A percentile compares a stretch with the other conserved stretches of the same genome.
phyloP scores from a whole-genome alignment of 2,797 vertebrate species.

The Phalloptychus januarius region DNA sequence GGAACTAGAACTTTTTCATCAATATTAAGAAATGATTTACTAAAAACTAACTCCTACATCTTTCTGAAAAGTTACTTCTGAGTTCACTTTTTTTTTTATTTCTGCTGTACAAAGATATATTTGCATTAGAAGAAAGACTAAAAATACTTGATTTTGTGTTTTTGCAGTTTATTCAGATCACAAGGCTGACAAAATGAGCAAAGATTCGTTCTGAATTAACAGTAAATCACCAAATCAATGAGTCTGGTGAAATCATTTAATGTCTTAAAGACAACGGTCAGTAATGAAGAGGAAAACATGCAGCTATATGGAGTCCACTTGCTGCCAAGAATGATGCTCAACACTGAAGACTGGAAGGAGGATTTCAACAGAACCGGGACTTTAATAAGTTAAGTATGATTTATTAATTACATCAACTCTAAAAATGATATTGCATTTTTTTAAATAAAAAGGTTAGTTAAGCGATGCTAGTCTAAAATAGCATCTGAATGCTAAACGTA shows the following conservation, averaged over 20 bases:
- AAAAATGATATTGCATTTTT: not conserved
- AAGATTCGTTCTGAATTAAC: conserved; percentile 2
- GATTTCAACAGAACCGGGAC: not conserved
- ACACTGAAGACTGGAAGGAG: not conserved
- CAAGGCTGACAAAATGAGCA: not conserved
- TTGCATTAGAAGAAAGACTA: no score
- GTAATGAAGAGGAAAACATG: not conserved
- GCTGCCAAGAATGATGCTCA: not conserved
- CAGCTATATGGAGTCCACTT: not conserved
- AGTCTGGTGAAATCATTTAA: not conserved
- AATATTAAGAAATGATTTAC: no score
- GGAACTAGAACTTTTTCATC: no score
- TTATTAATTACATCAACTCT: not conserved
- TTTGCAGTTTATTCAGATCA: not conserved
- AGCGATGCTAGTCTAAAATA: no score
- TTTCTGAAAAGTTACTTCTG: no score
- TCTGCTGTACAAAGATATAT: no score
- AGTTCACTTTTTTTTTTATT: no score
- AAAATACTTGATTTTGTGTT: no score
- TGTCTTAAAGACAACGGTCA: not conserved
- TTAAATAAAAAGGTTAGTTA: not conserved
- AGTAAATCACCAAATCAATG: not conserved
- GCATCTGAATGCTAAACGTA: no score
- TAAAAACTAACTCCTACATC: no score
- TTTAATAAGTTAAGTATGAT: not conserved